These are phyloP conservation scores for Doryteuthis pealeii DNA, from an alignment of 1,140 invertebrate genomes.

Conservation along the genomic window DNA sequence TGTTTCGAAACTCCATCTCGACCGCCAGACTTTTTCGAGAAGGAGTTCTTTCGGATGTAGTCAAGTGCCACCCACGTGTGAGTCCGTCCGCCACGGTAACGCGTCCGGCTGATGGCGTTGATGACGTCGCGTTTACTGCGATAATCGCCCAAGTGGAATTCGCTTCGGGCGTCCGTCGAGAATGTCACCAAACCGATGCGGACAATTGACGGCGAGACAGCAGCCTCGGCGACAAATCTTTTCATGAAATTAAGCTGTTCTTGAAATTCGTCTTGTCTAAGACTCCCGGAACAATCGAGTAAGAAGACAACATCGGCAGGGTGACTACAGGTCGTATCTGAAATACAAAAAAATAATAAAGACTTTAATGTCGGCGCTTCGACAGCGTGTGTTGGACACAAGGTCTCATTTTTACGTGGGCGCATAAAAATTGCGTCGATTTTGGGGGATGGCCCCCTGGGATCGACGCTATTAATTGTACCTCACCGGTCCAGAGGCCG, in stretches of 20 bases:
- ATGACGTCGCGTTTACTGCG: slow-evolving; percentile 29
- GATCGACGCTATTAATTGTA: no score
- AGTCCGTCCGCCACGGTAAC: slow-evolving; percentile 15
- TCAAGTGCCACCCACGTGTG: slow-evolving; percentile 31
- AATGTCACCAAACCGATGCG: slow-evolving; percentile 38
- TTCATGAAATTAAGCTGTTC: slow-evolving; percentile 44
- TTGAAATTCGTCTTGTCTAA: slow-evolving; percentile 45
- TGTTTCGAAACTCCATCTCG: slow-evolving; percentile 30
- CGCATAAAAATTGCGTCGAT: no score
- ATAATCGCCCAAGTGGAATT: slow-evolving; percentile 38
- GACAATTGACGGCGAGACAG: slow-evolving; percentile 37
- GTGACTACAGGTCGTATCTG: background rate
- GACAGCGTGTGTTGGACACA: no score
- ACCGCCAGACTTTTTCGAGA: slow-evolving; percentile 28
- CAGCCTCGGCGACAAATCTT: slow-evolving; percentile 40
- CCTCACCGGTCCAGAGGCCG: no score
- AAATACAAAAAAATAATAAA: no score
- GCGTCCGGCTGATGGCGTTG: slow-evolving; percentile 26
- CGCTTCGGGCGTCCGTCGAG: slow-evolving; percentile 28
- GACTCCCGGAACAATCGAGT: slow-evolving; percentile 48
- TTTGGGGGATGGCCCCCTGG: no score
- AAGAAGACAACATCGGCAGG: slow-evolving; percentile 54
- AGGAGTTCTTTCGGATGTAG: slow-evolving; percentile 35
- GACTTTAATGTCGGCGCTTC: no score
- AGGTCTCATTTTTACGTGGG: no score